phyloP scores from a whole-genome alignment of 2,113 vertebrate species.

The Oreochromis spilurus region DNA sequence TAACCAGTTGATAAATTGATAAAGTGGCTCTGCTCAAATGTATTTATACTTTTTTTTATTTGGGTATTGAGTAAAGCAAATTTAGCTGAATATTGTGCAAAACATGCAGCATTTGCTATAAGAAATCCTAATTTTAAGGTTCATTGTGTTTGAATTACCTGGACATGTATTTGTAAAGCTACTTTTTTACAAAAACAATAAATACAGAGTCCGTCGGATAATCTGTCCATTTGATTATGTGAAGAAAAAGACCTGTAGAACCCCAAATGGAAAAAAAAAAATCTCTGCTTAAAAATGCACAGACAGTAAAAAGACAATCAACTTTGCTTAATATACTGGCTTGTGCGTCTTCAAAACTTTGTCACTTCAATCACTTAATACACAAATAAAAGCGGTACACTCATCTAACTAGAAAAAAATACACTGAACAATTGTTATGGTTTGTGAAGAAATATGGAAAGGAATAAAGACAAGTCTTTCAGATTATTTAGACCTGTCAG shows the following conservation, averaged over 20 bases:
- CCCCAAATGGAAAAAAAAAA: background rate
- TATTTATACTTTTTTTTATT: background rate
- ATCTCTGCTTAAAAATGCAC: background rate
- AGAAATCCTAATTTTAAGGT: background rate
- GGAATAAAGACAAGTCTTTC: background rate
- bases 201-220: fast-evolving
- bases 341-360: background rate
- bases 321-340: background rate
- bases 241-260: background rate
- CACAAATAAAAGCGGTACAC: background rate
- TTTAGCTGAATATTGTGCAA: background rate
- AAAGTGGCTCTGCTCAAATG: background rate
- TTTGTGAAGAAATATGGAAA: background rate
- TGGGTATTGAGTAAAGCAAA: background rate
- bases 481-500: background rate
- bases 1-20: background rate
- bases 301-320: background rate
- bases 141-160: background rate
- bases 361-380: background rate
- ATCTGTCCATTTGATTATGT: background rate
- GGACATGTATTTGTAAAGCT: background rate
- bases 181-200: background rate
- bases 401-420: background rate
- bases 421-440: background rate
- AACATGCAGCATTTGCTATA: background rate